phyloP scores from a whole-genome alignment of 2,797 vertebrate genomes.

The Poeciliopsis turneri region DNA sequence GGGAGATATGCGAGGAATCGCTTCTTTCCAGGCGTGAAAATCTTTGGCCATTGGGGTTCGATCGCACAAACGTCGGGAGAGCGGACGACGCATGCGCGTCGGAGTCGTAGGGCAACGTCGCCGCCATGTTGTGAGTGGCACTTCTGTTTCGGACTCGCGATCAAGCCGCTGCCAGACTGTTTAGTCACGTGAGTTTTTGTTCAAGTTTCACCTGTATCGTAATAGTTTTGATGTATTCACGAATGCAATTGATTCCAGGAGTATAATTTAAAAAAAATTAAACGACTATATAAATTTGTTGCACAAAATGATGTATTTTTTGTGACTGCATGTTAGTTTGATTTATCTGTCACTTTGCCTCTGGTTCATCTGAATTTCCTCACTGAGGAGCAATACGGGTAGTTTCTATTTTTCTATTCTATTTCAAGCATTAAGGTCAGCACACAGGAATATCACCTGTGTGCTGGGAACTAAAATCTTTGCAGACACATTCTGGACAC shows the following conservation, averaged over 20 bases:
- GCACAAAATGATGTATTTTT: neutral
- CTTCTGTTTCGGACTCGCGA: neutral
- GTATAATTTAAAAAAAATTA: neutral
- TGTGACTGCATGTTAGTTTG: neutral
- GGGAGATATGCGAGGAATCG: slow-evolving; percentile 39
- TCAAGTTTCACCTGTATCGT: neutral
- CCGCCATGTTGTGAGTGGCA: slow-evolving; percentile 1
- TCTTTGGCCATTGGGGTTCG: slow-evolving; percentile 66
- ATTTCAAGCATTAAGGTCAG: neutral
- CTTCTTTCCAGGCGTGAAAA: slow-evolving; percentile 73
- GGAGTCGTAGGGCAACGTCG: neutral
- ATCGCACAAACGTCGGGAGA: slow-evolving; percentile 31
- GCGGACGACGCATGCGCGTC: neutral
- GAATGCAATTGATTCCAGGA: neutral
- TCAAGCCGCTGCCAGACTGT: neutral
- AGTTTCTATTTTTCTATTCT: neutral
- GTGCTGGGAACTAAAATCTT: neutral
- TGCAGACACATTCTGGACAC: neutral
- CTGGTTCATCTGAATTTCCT: too few relatives aligned
- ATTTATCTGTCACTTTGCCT: too few relatives aligned
- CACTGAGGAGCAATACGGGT: neutral
- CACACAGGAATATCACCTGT: neutral
- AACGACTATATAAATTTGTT: neutral
- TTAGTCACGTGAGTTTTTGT: neutral
- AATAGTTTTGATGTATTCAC: neutral